Base-by-base conservation (phyloP, 2,797 vertebrate genomes). In the Pipistrellus pipistrellus region DNA sequence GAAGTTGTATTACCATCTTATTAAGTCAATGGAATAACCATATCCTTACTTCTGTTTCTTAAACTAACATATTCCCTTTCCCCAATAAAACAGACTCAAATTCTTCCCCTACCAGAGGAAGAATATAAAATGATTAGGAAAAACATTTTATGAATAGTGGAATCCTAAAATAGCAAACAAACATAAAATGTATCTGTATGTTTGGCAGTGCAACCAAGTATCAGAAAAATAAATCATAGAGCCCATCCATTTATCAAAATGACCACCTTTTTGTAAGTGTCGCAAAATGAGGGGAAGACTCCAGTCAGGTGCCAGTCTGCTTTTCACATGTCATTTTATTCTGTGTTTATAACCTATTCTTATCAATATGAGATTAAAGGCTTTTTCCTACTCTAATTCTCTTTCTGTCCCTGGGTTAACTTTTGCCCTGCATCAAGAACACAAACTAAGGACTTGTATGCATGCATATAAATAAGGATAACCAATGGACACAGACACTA, bases 161-260 rank as follows among this genome's bases (percentile, higher is more conserved):
- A 93, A 95, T 55, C 4, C 57, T 86, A 69, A 92, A 90, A 73
- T 78, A 77, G 5, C 6, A 80, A 96, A 91, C 17, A 95, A 92
- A 83, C 64, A 86, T 38, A 77, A 94, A 73, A 55, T 69, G 10
- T 38, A 76, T 30, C n/a, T 23, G 15, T 90, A 46, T 80, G 35
- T 64, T n/a, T 92, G 55, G 35, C 69, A 84, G n/a, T 11, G 73
- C 25, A 90, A 76, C 27, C 66, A 30, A 51, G 27, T 51, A 57
- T 27, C 8, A 82, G 18, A 35, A 51, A 92, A 92, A 20, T 32
- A 82, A 77, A 77, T 81, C 55, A 90, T 44, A 83, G 32, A 85
- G 18, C 41, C 17, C 27, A 78, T 55, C 44, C 53, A 86, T n/a
- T 30, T 38, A 41, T 18, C 55, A 51, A 90, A 92, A 90, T 44